Percentiles rank a stretch among this genome's conserved stretches.
These are phyloP conservation scores for Plagodis pulveraria DNA, from an alignment of 2,888 invertebrate species.

Conservation along the genomic window DNA sequence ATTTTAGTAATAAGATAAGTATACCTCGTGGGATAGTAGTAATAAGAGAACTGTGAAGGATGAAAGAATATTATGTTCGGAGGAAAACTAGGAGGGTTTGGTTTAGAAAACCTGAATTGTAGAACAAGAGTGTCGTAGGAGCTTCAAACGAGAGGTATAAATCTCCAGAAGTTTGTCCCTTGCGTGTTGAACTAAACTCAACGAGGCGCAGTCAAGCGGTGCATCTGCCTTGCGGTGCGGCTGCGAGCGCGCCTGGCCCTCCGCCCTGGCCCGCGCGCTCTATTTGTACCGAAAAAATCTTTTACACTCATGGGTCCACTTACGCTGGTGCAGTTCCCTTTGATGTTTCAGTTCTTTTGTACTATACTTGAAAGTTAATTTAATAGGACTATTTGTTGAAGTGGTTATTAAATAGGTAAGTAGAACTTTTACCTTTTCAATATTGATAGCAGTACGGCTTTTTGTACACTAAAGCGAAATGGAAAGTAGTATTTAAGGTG, in stretches of 20 bases:
- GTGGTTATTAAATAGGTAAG: constrained; percentile 3
- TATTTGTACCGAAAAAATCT: constrained; percentile 49
- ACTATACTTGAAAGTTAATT: constrained; percentile 8
- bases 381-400: constrained; percentile 18
- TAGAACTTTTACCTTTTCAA: constrained; percentile 2
- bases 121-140: too few species aligned
- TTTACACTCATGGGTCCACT: constrained; percentile 40
- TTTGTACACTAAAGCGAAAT: background rate
- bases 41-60: too few species aligned
- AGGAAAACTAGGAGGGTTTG: too few species aligned
- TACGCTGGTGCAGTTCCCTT: constrained; percentile 29
- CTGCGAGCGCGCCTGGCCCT: constrained; percentile 39
- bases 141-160: too few species aligned
- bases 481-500: background rate
- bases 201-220: constrained; percentile 49
- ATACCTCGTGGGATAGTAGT: too few species aligned
- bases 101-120: too few species aligned
- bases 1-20: too few species aligned
- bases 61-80: too few species aligned
- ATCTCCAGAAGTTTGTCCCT: constrained; percentile 14
- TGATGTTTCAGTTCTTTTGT: constrained; percentile 29
- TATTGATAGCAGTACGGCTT: too few species aligned
- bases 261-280: constrained; percentile 50
- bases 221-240: constrained; percentile 52
- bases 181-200: constrained; percentile 34